Conservation (phyloP, 2,888 invertebrate species). For the Papilio gigon region DNA sequence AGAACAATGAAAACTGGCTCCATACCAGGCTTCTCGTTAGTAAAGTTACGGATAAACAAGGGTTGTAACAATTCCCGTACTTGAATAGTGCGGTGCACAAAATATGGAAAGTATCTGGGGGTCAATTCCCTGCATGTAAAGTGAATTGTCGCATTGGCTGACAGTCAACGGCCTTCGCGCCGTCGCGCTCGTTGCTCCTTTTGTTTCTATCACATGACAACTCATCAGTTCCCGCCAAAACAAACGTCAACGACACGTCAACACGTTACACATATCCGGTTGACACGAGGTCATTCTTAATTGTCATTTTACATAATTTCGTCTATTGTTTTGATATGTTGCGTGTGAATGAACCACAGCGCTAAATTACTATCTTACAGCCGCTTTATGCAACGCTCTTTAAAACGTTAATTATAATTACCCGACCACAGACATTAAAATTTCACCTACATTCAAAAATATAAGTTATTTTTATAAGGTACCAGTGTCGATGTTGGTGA, state of each 20-base stretch:
- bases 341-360: constrained; percentile 69
- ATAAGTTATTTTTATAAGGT: no score
- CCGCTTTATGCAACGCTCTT: constrained; percentile 34
- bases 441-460: background rate
- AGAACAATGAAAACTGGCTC: no score
- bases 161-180: constrained; percentile 76
- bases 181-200: constrained; percentile 72
- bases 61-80: constrained; percentile 44
- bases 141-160: constrained; percentile 51
- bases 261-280: constrained; percentile 61
- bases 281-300: constrained; percentile 72
- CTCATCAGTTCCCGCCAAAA: constrained; percentile 48
- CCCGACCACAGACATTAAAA: background rate
- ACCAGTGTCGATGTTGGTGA: no score
- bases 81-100: background rate
- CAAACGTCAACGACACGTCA: constrained; percentile 70
- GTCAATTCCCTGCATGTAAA: constrained; percentile 67
- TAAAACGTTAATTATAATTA: constrained; percentile 16
- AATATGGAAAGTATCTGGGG: constrained; percentile 47
- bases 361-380: constrained; percentile 28
- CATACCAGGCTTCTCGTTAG: no score
- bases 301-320: constrained; percentile 76
- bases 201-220: constrained; percentile 66
- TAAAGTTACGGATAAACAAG: constrained; percentile 34
- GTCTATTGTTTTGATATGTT: constrained; percentile 65